phyloP scores from a whole-genome alignment of 2,113 vertebrate genomes.

The Sorex fumeus region DNA sequence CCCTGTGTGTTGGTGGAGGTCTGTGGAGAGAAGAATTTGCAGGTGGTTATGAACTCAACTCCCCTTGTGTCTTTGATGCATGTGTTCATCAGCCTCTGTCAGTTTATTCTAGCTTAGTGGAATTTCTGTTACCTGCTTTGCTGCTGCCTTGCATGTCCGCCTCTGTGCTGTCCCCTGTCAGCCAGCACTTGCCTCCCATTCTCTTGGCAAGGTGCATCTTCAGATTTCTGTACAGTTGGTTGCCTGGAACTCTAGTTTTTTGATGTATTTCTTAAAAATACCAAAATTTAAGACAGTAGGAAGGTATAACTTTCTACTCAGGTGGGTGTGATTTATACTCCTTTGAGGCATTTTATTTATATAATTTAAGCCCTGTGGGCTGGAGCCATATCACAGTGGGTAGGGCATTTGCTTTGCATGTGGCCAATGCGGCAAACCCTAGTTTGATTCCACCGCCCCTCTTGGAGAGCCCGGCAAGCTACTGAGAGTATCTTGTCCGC shows the following conservation, averaged over 20 bases:
- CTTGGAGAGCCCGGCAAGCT: too few relatives aligned
- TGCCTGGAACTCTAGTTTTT: conserved; percentile 19
- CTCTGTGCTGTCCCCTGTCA: neutral
- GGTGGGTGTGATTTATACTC: neutral
- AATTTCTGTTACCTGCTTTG: neutral
- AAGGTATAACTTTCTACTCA: neutral
- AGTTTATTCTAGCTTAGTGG: neutral
- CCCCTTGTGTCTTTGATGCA: neutral
- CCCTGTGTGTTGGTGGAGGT: neutral
- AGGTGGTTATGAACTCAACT: neutral
- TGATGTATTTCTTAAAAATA: neutral
- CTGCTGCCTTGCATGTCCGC: neutral
- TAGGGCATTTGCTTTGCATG: too few relatives aligned
- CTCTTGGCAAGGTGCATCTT: neutral
- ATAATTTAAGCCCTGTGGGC: conserved; percentile 15
- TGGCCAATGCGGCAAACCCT: too few relatives aligned
- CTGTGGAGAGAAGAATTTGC: neutral
- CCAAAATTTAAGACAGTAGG: too few relatives aligned
- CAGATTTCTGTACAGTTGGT: conserved; percentile 21
- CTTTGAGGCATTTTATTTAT: neutral
- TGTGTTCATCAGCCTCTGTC: neutral
- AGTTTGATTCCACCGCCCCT: too few relatives aligned
- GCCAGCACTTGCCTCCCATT: neutral
- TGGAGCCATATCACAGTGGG: too few relatives aligned
- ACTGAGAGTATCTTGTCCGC: too few relatives aligned